Base-by-base conservation (phyloP, 2,113 vertebrate genomes). In the Petroica traversi region DNA sequence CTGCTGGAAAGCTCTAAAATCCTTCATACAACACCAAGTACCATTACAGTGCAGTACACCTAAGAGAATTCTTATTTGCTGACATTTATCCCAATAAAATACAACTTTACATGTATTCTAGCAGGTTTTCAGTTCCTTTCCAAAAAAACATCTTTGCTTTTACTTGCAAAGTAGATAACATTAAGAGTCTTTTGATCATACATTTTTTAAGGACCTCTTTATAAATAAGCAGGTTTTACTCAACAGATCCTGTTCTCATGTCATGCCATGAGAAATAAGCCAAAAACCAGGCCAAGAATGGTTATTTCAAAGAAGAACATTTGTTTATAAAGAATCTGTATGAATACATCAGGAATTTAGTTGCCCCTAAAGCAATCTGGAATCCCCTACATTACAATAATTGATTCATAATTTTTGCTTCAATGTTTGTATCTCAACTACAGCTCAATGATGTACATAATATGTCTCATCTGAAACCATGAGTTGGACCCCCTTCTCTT, bases 61-160 rank as follows among this genome's bases (percentile, higher is more conserved):
- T 80, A 72, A 72, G 62, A 96, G 97, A 93, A 91, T 34, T 90
- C 24, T 94, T 67, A 91, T 85, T 69, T 95, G 57, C 16, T 85
- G 88, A 74, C 34, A 89, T 71, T 77, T 34, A 88, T 85, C 43
- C 36, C 25, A 64, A 61, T 67, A 91, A 97, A 94, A 95, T 14
- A 92, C 13, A 94, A 73, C 62, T 59, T 72, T 64, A 34, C 14
- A 18, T 57, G 28, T 52, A 73, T 63, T 86, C 45, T 64, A 41
- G 54, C 58, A 93, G 15, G 13, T 40, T 88, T 95, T 88, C 51
- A 34, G 46, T 77, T 94, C 26, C 68, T 91, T 95, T 95, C 54
- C 46, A 67, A 29, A 67, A 87, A 87, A 28, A 4, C 5, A 64
- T 14, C 48, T 89, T 64, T 92, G 38, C 17, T 94, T 94, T 78